phyloP scores from a whole-genome alignment of 2,113 vertebrate genomes.

The Pampusana beccarii region DNA sequence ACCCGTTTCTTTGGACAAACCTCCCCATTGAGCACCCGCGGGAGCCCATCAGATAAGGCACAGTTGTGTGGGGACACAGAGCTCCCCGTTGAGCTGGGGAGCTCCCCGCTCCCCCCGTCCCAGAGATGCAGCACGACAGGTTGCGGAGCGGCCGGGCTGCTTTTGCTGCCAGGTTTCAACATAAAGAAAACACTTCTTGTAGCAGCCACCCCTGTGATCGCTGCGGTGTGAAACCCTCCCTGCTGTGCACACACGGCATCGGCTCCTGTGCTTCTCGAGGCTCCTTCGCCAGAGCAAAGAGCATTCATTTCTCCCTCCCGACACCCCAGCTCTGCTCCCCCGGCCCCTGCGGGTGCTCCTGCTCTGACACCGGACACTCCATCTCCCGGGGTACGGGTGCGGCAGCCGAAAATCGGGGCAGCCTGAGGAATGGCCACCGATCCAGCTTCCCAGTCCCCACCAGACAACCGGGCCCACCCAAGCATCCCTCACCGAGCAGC shows the following conservation, averaged over 20 bases:
- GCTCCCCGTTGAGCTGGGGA: neutral
- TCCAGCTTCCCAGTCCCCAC: neutral
- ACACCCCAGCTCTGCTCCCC: neutral
- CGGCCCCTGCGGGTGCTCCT: rapidly evolving
- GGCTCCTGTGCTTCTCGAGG: neutral
- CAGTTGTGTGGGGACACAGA: constrained; percentile 9
- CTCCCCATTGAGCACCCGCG: neutral
- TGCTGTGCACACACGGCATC: rapidly evolving
- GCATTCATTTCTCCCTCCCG: neutral
- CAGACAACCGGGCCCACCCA: rapidly evolving
- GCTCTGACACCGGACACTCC: neutral
- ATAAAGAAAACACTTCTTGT: neutral
- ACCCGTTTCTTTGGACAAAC: neutral
- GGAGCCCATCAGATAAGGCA: neutral
- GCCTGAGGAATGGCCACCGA: rapidly evolving
- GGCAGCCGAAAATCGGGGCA: neutral
- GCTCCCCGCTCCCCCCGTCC: too few species aligned
- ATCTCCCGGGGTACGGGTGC: neutral
- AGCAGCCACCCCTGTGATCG: neutral
- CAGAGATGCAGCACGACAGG: too few species aligned
- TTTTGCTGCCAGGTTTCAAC: constrained; percentile 24
- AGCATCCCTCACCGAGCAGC: neutral
- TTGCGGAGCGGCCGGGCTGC: neutral
- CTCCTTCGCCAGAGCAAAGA: neutral
- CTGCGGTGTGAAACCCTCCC: neutral